Base-by-base conservation (phyloP, 2,113 vertebrate species). In the Orcinus orca region DNA sequence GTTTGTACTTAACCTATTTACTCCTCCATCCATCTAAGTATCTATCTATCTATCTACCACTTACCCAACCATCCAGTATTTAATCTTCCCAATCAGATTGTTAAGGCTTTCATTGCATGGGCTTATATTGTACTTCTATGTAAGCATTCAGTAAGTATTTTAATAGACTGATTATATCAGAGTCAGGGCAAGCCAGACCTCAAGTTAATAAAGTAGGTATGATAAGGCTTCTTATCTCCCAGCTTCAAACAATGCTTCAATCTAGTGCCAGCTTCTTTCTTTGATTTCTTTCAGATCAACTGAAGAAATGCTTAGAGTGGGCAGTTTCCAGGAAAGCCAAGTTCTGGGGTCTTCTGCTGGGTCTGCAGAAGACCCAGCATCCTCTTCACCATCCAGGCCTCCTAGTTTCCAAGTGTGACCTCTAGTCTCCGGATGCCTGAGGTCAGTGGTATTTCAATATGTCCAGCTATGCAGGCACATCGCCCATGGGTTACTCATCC, bases 361-460 rank as follows among this genome's bases (percentile, higher is more conserved):
- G 50, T 44, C 74, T 74, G 62, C 11, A 41, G 88, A 77, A 70
- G 4, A 3, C 74, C 67, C 15, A 5, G 18, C 14, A 79, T 26
- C 63, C 62, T 91, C 58, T 62, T 29, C 15, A 29, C 47, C 15
- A 25, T 23, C 62, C 31, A 68, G 41, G 25, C 33, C 33, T 65
- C 15, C 38, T 65, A 5, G 21, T 62, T 65, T 73, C 86, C n/a
- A n/a, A 14, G 44, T 18, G 15, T 92, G 92, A 83, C 47, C 88
- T 95, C 29, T 55, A 3, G 21, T 60, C 62, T 96, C 23, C 18
- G 62, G 93, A 41, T 11, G 6, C n/a, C 73, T 20, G 88, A 92
- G 62, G 91, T 85, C 62, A 31, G n/a, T 26, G 82, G 68, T 68
- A 79, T 88, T 53, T 93, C 41, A 77, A 91, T 90, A 91, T 63